These are phyloP conservation scores for Nansenia antarctica DNA, from an alignment of 2,113 vertebrate species.

Conservation along the genomic window DNA sequence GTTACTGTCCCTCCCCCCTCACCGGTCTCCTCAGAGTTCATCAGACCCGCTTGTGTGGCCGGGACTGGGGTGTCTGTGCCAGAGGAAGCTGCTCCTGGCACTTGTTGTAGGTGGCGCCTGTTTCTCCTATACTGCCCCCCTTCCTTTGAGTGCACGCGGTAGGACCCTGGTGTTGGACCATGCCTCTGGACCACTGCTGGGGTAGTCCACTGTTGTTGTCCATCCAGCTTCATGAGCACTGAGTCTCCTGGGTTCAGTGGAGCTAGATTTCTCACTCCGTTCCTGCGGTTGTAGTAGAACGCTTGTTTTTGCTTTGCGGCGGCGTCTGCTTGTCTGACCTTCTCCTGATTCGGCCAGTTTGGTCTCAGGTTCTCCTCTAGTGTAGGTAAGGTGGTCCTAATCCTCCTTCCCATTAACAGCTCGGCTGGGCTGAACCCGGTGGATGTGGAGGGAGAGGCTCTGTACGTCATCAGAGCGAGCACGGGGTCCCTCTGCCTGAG, in stretches of 20 bases:
- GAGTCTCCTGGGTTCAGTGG: slow-evolving; percentile 1
- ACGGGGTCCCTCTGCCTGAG: slow-evolving; percentile 12
- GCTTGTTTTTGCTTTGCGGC: slow-evolving; percentile 13
- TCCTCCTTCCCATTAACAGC: slow-evolving; percentile 10
- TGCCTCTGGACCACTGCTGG: no score
- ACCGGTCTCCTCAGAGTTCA: no score
- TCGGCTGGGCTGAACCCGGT: slow-evolving; percentile 8
- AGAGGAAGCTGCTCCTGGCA: no score
- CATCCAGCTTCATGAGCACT: slow-evolving; percentile 21
- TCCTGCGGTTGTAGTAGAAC: slow-evolving; percentile 17
- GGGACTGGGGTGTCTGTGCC: no score
- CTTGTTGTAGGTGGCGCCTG: no score
- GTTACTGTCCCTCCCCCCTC: no score
- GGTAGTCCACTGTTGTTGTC: slow-evolving; percentile 1
- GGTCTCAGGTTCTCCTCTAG: slow-evolving; percentile 9
- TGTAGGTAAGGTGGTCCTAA: slow-evolving; percentile 14
- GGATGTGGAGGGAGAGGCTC: slow-evolving; percentile 1
- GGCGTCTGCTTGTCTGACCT: background rate
- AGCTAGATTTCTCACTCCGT: slow-evolving; percentile 13
- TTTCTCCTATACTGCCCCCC: no score
- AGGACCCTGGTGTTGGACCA: no score
- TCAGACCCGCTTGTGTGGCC: no score
- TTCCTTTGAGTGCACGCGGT: no score
- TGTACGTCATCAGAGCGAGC: slow-evolving; percentile 16
- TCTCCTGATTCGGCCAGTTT: background rate